A percentile compares a stretch with the other conserved stretches of the same genome.
Conservation (phyloP, 2,888 invertebrate species). For the Hedya salicella region DNA sequence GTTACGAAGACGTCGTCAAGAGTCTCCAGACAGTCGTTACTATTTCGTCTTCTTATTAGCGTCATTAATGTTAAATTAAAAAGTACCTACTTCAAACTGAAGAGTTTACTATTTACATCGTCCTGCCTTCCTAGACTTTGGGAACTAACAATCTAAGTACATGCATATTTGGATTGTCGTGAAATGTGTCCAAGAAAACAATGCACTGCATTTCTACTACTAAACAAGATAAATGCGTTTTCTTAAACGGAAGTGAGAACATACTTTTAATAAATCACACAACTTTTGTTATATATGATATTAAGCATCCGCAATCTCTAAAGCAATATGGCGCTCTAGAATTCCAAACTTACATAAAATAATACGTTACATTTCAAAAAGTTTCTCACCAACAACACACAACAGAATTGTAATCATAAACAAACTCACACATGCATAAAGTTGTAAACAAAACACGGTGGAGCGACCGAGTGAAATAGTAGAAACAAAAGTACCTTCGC, state of each 20-base stretch:
- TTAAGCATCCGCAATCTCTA: slow-evolving; percentile 18
- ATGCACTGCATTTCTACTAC: neutral
- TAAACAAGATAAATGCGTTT: slow-evolving; percentile 18
- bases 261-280: slow-evolving; percentile 14
- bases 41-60: too few species aligned
- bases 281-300: slow-evolving; percentile 14
- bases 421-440: slow-evolving; percentile 26
- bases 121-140: neutral
- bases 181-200: slow-evolving; percentile 7
- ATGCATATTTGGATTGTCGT: neutral
- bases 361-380: slow-evolving; percentile 2
- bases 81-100: too few species aligned
- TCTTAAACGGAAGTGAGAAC: neutral
- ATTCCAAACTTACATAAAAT: slow-evolving; percentile 13
- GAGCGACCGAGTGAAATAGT: slow-evolving; percentile 23
- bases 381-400: slow-evolving; percentile 7
- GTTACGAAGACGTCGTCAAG: too few species aligned
- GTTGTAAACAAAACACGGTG: slow-evolving; percentile 30
- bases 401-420: slow-evolving; percentile 27
- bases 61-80: neutral
- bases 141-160: too few species aligned
- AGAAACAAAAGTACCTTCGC: slow-evolving; percentile 14
- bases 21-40: too few species aligned
- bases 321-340: slow-evolving; percentile 17
- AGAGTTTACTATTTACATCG: neutral